Base-by-base conservation (phyloP, 2,888 invertebrate species). In the Microdon myrmicae region DNA sequence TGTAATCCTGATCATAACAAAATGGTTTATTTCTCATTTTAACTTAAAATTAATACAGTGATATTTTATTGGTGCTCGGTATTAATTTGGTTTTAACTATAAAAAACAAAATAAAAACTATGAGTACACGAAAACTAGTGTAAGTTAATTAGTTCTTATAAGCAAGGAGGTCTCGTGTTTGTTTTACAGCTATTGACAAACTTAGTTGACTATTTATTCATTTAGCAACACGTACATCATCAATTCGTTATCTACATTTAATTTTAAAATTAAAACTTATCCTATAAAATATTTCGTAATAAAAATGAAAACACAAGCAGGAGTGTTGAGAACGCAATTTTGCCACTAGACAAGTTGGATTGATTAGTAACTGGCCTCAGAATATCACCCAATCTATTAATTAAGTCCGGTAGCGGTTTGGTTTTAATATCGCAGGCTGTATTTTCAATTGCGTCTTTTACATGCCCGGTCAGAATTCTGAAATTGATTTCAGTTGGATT, bases 381-480 rank as follows among this genome's bases (percentile, higher is more conserved):
- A 6, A 83, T 78, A 64, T 83, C 83, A 56, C 82, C 82, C 35
- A 85, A 79, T 69, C 82, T 83, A 35, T 82, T 83, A 28, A 85
- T 79, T 16, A 85, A 80, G 64, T 85, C 85, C 0, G 83, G 82
- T 54, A 84, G 75, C 0, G 83, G 81, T 53, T 83, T 82, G 0
- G 83, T 79, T 4, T 84, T 86, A 3, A 83, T 81, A 71, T 87
- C 87, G 72, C 90, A 90, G 0, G 87, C 85, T 0, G 90, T 90
- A 37, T 87, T 86, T 66, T 84, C 84, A 26, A 90, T 88, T 1
- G 89, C 89, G 37, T 89, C 87, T 3, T 84, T 75, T 0, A 89
- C 87, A 0, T 85, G 83, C 0, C 87, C 88, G 0, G 84, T 87
- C 53, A 90, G 82, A 54, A 90, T 84, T 37, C 90, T 85, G 71